Base-by-base conservation (phyloP, 2,113 vertebrate species). In the Chaetops frenatus region DNA sequence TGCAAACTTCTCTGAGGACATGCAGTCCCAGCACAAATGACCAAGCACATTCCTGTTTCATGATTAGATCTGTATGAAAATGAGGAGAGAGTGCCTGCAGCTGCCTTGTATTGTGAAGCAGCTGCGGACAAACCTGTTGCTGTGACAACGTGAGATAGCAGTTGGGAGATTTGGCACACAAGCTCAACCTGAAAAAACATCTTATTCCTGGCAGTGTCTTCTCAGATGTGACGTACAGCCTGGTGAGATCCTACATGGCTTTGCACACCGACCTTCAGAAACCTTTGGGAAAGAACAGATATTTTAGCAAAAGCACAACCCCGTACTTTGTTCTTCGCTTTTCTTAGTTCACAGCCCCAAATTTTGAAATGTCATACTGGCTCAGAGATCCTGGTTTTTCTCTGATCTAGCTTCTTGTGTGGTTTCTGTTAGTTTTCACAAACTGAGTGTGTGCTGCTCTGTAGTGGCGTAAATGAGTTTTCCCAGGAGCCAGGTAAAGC, bases 1-100 rank as follows among this genome's bases (percentile, higher is more conserved):
- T 91, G 87, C 71, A 97, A 95, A 96, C 80, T 70, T 79, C 17
- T 2, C 77, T 90, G 81, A 74, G 80, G 81, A 92, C 83, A 14
- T 7, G 53, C 7, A 91, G 74, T 69, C 92, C 65, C 60, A 78
- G 72, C 17, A 74, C 1, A 2, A 81, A n/a, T 82, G 72, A 87
- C 87, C 82, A 64, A 81, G 72, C 21, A 78, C 61, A 78, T 84
- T 96, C 81, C 92, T 81, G 28, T 40, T 38, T 16, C 10, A 7
- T 42, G 28, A 95, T 83, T 91, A 86, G 81, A 89, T 69, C 70
- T 50, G 40, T 44, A 50, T 14, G 31, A 69, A 85, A 81, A 83
- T 42, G 58, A 71, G 53, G n/a, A 73, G 54, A 61, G 65, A 56
- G 82, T 42, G 25, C 9, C 62, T 73, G 9, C 15, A 27, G 44